Evolutionary conservation across 1,140 invertebrate genomes (phyloP), one percentile per base, ranked within the genome.

Genomic region (Pygmarrhopalites habei): DNA sequence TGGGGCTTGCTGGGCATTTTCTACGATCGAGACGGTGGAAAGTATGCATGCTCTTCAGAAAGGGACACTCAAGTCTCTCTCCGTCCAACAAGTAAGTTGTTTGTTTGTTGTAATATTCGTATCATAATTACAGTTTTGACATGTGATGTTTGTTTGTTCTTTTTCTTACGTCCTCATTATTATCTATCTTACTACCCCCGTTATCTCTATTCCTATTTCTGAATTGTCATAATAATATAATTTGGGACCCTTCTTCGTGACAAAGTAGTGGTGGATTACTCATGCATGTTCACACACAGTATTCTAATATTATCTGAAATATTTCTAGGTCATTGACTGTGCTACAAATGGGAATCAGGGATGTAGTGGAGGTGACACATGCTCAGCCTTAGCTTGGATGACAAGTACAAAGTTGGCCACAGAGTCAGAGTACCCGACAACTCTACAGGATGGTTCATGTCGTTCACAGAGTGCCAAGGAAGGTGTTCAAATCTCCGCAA

Each of bases 1-100:
- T 77, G 89, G 89, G 5, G 89, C 88, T 1, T 92, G 90, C 75
- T 93, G 89, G 89, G 90, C 90, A 0, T 90, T 90, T 75, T 89
- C 87, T 72, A 83, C 84, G 0, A 79, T 90, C 1, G 86, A 86
- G 72, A 84, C 83, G 5, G 81, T 86, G 41, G 89, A 92, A 75
- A 81, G 86, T 1, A 88, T 90, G 86, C 77, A 82, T 63, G 86
- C 86, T 1, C 82, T 89, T 17, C 79, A 82, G 69, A 85, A 78
- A 47, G 82, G 83, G 17, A 80, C 78, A 30, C 73, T 88, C 4
- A 71, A 78, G 23, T 66, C 77, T 2, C 79, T 89, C 10, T 90
- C 88, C 76, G 84, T 90, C 14, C 89, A 93, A 78, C 83, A 86
- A 76, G 81, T 82, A 72, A 29, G 43, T 66, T 46, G 61, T 25